These are phyloP conservation scores for Ciconia maguari DNA, from an alignment of 2,113 vertebrate species.

Conservation along the genomic window DNA sequence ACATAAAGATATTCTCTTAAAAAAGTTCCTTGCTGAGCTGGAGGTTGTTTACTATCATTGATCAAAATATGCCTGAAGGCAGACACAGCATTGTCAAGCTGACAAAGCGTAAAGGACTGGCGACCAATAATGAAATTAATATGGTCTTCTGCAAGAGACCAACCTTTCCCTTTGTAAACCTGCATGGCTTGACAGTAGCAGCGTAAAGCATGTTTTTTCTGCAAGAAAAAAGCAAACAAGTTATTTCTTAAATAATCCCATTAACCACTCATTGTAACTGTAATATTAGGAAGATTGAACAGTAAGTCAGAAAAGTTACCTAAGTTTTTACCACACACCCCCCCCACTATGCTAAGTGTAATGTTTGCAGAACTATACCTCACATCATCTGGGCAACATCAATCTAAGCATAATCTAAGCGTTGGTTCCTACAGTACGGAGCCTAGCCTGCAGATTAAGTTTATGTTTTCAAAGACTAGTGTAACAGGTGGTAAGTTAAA, in stretches of 20 bases:
- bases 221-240: slow-evolving; percentile 11
- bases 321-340: not conserved
- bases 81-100: slow-evolving; percentile 87
- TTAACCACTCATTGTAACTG: not conserved
- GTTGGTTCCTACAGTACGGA: not conserved
- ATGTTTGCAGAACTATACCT: not conserved
- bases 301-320: not conserved
- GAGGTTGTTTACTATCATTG: slow-evolving; percentile 93
- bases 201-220: slow-evolving; percentile 93
- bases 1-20: slow-evolving; percentile 97
- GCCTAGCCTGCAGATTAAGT: not conserved
- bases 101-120: slow-evolving; percentile 91
- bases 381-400: not conserved
- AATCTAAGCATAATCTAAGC: not conserved
- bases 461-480: not conserved
- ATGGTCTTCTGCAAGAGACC: slow-evolving; percentile 97
- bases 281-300: not conserved
- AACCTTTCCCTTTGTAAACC: slow-evolving; percentile 95
- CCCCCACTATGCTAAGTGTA: accelerated
- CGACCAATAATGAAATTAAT: slow-evolving; percentile 98
- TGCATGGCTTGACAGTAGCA: slow-evolving; percentile 99
- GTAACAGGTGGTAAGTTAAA: not conserved
- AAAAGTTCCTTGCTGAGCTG: slow-evolving; percentile 92
- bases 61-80: slow-evolving; percentile 95
- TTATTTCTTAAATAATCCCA: not conserved